Evolutionary conservation across 2,888 invertebrate genomes (phyloP), one percentile per base, ranked within the genome.

Genomic region (Margaritifera margaritifera): DNA sequence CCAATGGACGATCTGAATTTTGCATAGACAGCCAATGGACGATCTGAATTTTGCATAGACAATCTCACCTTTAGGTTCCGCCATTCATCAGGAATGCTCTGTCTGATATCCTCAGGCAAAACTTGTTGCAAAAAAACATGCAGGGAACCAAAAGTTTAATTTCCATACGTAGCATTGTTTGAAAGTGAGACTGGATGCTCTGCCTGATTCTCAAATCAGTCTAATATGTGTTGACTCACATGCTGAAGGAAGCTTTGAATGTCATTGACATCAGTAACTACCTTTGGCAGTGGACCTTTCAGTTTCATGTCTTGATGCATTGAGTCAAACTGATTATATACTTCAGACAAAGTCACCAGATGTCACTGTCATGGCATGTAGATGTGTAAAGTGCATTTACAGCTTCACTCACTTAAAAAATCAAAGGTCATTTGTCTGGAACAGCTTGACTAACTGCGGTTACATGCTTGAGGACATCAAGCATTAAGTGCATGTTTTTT

Each of bases 321-420:
- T 27, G 22, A 6, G 56, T 62, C 63, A 59, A 64, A 68, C 19
- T 53, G 51, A 53, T 50, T 22, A 55, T 72, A 67, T 2, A 27
- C 2, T 4, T 2, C 27, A 27, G 4, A 27, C 42, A 68, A 50
- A 62, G 54, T 64, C 62, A 20, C 68, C 62, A 27, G 72, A 68
- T n/a, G 57, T 61, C 19, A 67, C 55, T 31, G 68, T 74, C 62
- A 71, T 70, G 20, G 64, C 64, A 67, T 62, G 64, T 51, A 70
- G 51, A 15, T 22, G 56, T 73, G 62, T 66, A 66, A 27, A 69
- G 56, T 18, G 67, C 68, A 42, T 74, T 57, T 54, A 74, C 62
- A 31, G 55, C 62, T 55, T 74, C 67, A 51, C 59, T 54, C n/a
- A 55, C 56, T 65, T 68, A 64, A 50, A 65, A 59, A 2, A 70